A percentile compares a stretch with the other conserved stretches of the same genome.
Conservation (phyloP, 2,113 vertebrate species). For the Pelodiscus sinensis region DNA sequence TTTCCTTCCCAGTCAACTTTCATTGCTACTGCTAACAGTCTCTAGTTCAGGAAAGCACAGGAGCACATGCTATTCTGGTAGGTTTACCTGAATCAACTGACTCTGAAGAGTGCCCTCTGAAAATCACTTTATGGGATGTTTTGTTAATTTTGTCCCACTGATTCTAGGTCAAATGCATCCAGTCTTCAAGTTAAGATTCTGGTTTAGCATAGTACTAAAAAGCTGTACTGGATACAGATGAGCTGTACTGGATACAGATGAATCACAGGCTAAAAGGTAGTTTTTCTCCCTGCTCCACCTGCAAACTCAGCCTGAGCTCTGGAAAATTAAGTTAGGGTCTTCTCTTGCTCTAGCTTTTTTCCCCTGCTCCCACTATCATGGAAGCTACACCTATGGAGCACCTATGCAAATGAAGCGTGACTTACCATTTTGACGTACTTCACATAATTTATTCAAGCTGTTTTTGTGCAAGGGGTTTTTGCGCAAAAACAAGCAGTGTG, state of each 20-base stretch:
- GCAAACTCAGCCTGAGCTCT: neutral
- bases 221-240: neutral
- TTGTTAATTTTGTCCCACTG: neutral
- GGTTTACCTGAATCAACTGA: neutral
- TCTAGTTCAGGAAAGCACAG: neutral
- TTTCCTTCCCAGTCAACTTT: neutral
- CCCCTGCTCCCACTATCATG: neutral
- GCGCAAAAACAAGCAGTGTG: too few relatives aligned
- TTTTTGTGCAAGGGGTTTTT: too few relatives aligned
- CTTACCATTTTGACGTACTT: too few relatives aligned
- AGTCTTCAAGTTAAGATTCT: neutral
- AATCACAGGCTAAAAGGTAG: neutral
- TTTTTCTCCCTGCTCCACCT: neutral
- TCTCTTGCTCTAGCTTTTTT: neutral
- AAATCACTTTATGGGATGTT: neutral
- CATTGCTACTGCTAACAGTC: neutral
- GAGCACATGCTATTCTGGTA: neutral
- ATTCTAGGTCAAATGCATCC: neutral
- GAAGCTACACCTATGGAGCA: neutral
- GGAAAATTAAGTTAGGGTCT: neutral
- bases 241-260: too few relatives aligned
- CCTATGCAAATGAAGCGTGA: too few relatives aligned
- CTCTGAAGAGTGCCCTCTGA: neutral
- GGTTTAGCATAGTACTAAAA: neutral
- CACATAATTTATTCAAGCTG: too few relatives aligned